Evolutionary conservation across 2,113 vertebrate genomes (phyloP).

Genomic region (Colistium nudipinnis): DNA sequence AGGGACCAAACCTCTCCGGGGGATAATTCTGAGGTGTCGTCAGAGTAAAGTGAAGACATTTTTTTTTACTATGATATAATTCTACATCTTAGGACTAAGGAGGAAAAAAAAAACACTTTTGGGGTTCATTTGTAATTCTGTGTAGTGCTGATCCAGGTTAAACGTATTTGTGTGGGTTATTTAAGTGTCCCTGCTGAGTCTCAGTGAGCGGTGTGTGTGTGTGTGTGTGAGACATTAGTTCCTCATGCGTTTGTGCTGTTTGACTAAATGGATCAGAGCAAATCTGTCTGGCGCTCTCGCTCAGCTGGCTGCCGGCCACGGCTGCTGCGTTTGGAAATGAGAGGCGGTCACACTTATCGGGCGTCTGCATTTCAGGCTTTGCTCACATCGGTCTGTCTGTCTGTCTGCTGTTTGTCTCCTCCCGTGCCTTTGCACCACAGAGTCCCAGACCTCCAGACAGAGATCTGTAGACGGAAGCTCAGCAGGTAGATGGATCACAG

Average conservation of each 20-base stretch:
- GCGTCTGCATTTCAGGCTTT: constrained; percentile 27
- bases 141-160: background rate
- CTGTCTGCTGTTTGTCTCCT: constrained; percentile 15
- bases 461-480: constrained; percentile 38
- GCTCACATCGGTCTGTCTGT: constrained; percentile 34
- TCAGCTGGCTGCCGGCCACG: constrained; percentile 24
- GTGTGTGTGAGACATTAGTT: constrained; percentile 3
- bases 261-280: constrained; percentile 41
- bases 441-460: constrained; percentile 48
- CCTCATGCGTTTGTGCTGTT: background rate
- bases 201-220: constrained; percentile 1
- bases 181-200: background rate
- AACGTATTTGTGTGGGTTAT: background rate
- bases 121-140: background rate
- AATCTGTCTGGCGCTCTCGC: constrained; percentile 25
- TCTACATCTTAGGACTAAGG: background rate
- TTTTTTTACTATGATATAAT: background rate
- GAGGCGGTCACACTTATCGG: constrained; percentile 21
- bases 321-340: background rate
- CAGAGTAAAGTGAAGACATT: background rate
- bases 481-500: constrained; percentile 62
- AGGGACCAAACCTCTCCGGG: background rate
- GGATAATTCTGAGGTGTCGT: background rate
- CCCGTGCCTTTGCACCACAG: constrained; percentile 41
- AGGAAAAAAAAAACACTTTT: background rate